Percentiles rank a stretch among this genome's conserved stretches.
Evolutionary conservation across 1,140 invertebrate genomes (phyloP).

Genomic region (Holcopasites calliopsidis): DNA sequence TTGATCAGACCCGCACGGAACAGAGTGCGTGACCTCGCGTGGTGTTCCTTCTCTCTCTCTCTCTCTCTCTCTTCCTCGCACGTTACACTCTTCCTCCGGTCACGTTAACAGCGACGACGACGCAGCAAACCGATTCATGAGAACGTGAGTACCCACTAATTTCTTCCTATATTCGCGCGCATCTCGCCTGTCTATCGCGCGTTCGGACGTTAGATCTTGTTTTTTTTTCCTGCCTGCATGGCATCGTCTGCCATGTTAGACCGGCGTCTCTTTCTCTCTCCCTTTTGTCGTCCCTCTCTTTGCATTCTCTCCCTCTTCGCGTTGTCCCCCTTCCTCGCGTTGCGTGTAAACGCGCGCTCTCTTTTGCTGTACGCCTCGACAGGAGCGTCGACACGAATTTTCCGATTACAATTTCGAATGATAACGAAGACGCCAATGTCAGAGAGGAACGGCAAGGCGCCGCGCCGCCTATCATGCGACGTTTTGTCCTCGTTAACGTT

Average conservation of each 20-base stretch:
- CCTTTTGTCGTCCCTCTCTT: conserved; percentile 9
- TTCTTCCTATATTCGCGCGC: conserved; percentile 2
- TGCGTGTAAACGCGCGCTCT: conserved; percentile 53
- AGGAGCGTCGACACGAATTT: conserved; percentile 51
- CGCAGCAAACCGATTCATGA: conserved; percentile 14
- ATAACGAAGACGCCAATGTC: not conserved
- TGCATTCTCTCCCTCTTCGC: not conserved
- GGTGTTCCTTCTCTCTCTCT: conserved; percentile 24
- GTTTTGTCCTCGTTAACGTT: conserved; percentile 49
- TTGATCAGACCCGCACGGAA: conserved; percentile 49
- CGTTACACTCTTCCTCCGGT: not conserved
- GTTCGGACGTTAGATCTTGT: conserved; percentile 55
- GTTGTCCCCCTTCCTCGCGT: conserved; percentile 7
- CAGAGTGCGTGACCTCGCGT: conserved; percentile 60
- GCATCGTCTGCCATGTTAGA: conserved; percentile 60
- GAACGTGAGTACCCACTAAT: conserved; percentile 53
- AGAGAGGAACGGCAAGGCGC: conserved; percentile 21
- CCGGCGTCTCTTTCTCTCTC: conserved; percentile 44
- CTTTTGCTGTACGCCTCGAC: not conserved
- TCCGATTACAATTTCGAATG: conserved; percentile 48
- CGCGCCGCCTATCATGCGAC: conserved; percentile 46
- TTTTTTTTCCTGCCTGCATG: conserved; percentile 61
- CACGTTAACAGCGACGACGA: conserved; percentile 23
- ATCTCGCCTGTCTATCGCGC: conserved; percentile 17
- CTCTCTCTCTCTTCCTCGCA: conserved; percentile 9